Conservation (phyloP, 2,797 vertebrate species). For the Ctenopoma multispine region DNA sequence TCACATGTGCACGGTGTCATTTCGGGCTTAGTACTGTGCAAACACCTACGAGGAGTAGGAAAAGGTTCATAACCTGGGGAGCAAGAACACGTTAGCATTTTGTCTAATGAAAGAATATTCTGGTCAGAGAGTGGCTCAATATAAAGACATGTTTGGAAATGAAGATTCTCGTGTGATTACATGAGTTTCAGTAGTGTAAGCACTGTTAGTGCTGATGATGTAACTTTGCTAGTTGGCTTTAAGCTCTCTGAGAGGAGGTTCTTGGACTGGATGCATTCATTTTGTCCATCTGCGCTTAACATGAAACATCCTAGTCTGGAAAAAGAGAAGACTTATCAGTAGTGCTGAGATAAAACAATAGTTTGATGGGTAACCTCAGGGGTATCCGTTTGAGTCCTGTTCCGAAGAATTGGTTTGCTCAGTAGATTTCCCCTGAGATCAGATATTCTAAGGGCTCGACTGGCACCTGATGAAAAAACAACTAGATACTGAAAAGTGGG, state of each 20-base stretch:
- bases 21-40: too few relatives aligned
- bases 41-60: not conserved
- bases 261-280: slow-evolving; percentile 38
- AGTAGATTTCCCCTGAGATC: slow-evolving; percentile 44
- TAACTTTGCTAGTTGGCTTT: slow-evolving; percentile 51
- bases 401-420: slow-evolving; percentile 34
- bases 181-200: slow-evolving; percentile 34
- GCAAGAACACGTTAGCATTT: not conserved
- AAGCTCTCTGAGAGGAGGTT: slow-evolving; percentile 36
- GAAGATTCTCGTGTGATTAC: too few relatives aligned
- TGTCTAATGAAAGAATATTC: too few relatives aligned
- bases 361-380: slow-evolving; percentile 4
- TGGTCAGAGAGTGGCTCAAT: too few relatives aligned
- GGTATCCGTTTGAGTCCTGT: slow-evolving; percentile 2
- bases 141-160: too few relatives aligned
- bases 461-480: slow-evolving; percentile 53
- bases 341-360: not conserved
- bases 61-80: not conserved
- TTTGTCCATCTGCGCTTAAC: slow-evolving; percentile 10
- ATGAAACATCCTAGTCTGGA: slow-evolving; percentile 7
- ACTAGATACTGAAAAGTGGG: slow-evolving; percentile 14
- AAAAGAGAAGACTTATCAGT: slow-evolving; percentile 13
- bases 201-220: slow-evolving; percentile 46
- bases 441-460: slow-evolving; percentile 19
- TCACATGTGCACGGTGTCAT: too few relatives aligned